Conservation (phyloP, 1,140 invertebrate genomes). For the Bombus huntii region DNA sequence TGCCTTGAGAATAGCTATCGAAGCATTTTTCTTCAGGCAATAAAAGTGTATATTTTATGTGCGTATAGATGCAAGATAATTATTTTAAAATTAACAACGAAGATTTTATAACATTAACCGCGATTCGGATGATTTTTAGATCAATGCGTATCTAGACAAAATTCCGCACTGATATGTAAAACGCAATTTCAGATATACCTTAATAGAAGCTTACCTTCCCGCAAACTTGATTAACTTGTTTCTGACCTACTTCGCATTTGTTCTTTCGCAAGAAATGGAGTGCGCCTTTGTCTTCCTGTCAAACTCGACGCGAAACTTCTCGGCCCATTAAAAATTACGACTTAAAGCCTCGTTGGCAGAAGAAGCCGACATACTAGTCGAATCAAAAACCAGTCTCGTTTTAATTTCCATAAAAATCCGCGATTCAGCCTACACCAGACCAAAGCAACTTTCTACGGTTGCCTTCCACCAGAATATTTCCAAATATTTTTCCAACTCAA, state of each 20-base stretch:
- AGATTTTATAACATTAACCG: background rate
- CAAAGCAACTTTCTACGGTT: background rate
- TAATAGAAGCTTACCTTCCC: background rate
- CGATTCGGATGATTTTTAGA: background rate
- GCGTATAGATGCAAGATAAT: too few species aligned
- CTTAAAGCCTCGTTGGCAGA: background rate
- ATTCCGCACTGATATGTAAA: background rate
- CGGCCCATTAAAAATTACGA: background rate
- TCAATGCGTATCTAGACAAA: background rate
- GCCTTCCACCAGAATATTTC: background rate
- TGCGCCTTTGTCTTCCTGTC: background rate
- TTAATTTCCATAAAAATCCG: background rate
- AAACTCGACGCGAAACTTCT: background rate
- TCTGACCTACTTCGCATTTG: slow-evolving; percentile 4
- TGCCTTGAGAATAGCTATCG: background rate
- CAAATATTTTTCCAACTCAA: background rate
- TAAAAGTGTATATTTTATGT: background rate
- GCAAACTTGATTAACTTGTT: background rate
- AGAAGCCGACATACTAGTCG: too few species aligned
- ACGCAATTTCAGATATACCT: background rate
- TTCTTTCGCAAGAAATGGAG: background rate
- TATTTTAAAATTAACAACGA: background rate
- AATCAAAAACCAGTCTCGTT: background rate
- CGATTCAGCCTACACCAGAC: background rate
- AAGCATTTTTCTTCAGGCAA: background rate